phyloP scores from a whole-genome alignment of 2,797 vertebrate species.

The Lepidocolaptes lacrymiger region DNA sequence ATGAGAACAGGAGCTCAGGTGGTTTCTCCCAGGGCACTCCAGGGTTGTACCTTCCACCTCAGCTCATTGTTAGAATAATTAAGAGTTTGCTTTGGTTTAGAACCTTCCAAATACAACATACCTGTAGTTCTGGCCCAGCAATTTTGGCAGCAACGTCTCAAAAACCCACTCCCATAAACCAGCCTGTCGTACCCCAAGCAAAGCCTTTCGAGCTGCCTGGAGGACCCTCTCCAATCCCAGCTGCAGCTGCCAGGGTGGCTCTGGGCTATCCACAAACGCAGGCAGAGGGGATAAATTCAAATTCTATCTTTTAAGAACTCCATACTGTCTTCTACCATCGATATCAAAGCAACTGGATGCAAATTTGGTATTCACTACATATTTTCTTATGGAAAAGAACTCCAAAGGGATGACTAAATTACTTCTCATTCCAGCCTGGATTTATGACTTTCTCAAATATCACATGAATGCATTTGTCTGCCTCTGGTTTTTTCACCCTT shows the following conservation, averaged over 20 bases:
- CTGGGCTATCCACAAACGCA: neutral
- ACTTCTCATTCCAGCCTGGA: neutral
- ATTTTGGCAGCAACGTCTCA: neutral
- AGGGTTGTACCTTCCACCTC: neutral
- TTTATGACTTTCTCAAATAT: neutral
- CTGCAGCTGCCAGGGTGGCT: neutral
- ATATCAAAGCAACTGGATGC: conserved; percentile 11
- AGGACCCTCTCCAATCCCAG: neutral
- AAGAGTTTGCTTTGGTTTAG: neutral
- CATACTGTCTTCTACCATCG: neutral
- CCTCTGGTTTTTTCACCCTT: neutral
- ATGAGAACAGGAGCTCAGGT: neutral
- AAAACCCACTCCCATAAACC: neutral
- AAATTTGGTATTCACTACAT: neutral
- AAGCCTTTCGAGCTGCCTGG: neutral
- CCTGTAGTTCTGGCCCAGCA: neutral
- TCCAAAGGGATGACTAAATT: conserved; percentile 40
- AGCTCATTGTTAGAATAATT: neutral
- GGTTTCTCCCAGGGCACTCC: neutral
- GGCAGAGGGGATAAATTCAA: accelerated
- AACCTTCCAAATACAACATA: neutral
- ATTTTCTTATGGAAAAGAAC: neutral
- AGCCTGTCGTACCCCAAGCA: neutral
- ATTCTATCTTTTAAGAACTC: neutral
- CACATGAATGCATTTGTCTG: neutral